phyloP scores from a whole-genome alignment of 2,888 invertebrate species.

The Melinaea menophilus region DNA sequence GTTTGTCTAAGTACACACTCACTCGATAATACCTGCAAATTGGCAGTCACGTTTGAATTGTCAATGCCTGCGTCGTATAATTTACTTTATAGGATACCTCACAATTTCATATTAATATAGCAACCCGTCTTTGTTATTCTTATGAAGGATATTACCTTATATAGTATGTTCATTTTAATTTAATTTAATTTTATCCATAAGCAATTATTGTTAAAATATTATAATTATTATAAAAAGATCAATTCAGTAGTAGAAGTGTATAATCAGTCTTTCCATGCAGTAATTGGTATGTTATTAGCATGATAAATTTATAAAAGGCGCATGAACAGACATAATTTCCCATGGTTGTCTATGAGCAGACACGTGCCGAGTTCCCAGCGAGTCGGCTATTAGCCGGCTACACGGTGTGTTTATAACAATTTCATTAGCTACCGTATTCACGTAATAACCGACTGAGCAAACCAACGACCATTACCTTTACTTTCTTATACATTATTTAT shows the following conservation, averaged over 20 bases:
- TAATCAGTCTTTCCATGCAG: no score
- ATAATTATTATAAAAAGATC: no score
- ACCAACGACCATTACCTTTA: slow-evolving; percentile 29
- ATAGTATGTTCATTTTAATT: no score
- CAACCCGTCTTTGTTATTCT: no score
- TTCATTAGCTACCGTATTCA: slow-evolving; percentile 51
- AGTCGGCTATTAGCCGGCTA: slow-evolving; percentile 48
- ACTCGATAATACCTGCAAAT: slow-evolving; percentile 48
- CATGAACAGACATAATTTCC: slow-evolving; percentile 1
- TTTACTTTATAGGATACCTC: slow-evolving; percentile 18
- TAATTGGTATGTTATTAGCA: not conserved
- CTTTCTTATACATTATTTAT: slow-evolving; percentile 8
- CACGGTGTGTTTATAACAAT: slow-evolving; percentile 55
- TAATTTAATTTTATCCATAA: no score
- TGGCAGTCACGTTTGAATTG: slow-evolving; percentile 47
- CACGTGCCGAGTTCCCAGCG: slow-evolving; percentile 58
- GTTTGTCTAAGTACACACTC: slow-evolving; percentile 34
- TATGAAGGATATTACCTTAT: no score
- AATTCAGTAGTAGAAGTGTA: no score
- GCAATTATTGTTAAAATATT: no score
- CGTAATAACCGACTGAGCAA: slow-evolving; percentile 41
- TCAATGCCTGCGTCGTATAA: slow-evolving; percentile 40
- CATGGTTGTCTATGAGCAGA: slow-evolving; percentile 17
- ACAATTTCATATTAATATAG: slow-evolving; percentile 16
- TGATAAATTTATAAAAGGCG: not conserved